These are phyloP conservation scores for Camponotus vicinus DNA, from an alignment of 1,140 invertebrate species.

Conservation along the genomic window DNA sequence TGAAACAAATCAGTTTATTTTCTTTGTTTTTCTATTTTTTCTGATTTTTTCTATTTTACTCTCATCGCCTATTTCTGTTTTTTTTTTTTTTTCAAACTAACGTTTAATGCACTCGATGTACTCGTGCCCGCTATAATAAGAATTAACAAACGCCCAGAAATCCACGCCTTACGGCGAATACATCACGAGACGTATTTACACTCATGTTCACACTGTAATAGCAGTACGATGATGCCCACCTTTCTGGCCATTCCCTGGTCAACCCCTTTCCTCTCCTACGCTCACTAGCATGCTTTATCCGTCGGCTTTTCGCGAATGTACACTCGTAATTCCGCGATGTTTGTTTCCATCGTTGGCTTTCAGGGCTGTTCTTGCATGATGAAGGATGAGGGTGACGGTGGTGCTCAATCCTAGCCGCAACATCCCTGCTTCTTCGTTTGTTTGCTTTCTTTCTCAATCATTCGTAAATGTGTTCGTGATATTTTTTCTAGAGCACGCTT, in stretches of 20 bases:
- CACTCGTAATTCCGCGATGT: slow-evolving; percentile 78
- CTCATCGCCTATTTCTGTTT: not conserved
- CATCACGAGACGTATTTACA: slow-evolving; percentile 73
- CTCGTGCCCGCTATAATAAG: slow-evolving; percentile 69
- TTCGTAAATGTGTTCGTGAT: slow-evolving; percentile 2
- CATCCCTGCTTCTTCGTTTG: slow-evolving; percentile 23
- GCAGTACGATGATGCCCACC: slow-evolving; percentile 68
- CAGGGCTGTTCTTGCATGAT: slow-evolving; percentile 62
- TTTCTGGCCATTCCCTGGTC: not conserved
- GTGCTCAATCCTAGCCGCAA: slow-evolving; percentile 48
- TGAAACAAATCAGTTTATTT: not conserved
- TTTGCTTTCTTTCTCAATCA: slow-evolving; percentile 28
- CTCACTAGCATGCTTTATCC: slow-evolving; percentile 49
- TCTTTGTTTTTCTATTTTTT: not conserved
- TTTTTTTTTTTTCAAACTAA: not conserved
- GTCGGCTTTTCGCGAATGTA: slow-evolving; percentile 70
- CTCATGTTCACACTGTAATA: slow-evolving; percentile 73
- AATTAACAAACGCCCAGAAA: slow-evolving; percentile 73
- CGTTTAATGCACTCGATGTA: slow-evolving; percentile 68
- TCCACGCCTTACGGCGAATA: slow-evolving; percentile 72
- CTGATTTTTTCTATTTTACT: not conserved
- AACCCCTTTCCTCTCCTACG: not conserved
- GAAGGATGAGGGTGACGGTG: slow-evolving; percentile 14
- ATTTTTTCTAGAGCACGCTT: slow-evolving; percentile 18
- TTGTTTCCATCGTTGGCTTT: slow-evolving; percentile 80